A percentile compares a stretch with the other conserved stretches of the same genome.
phyloP scores from a whole-genome alignment of 2,113 vertebrate species.

The Paramisgurnus dabryanus region DNA sequence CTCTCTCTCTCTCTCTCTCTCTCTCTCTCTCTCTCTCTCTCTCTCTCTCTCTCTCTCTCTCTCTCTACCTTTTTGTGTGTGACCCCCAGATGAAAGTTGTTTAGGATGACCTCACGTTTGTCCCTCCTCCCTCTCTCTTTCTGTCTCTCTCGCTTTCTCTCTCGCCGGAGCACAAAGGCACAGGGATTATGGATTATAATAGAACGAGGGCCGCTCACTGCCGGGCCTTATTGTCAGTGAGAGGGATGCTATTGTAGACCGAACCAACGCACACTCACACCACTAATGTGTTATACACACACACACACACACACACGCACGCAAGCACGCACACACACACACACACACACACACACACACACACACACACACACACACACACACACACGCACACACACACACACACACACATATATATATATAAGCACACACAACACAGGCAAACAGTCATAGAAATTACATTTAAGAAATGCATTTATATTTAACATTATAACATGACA shows the following conservation, averaged over 20 bases:
- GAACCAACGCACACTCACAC: conserved; percentile 57
- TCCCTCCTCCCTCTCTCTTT: conserved; percentile 62
- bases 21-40: conserved; percentile 50
- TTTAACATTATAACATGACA: too few relatives aligned
- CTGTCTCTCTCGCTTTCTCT: conserved; percentile 70
- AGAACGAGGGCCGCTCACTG: conserved; percentile 71
- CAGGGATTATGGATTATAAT: conserved; percentile 78
- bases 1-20: conserved; percentile 56
- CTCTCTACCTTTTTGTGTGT: conserved; percentile 63
- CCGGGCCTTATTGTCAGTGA: conserved; percentile 72
- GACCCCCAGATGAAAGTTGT: conserved; percentile 63
- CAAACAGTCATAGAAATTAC: not conserved
- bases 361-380: too few relatives aligned
- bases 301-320: too few relatives aligned
- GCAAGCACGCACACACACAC: too few relatives aligned
- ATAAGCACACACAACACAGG: conserved; percentile 60
- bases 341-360: too few relatives aligned
- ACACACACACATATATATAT: too few relatives aligned
- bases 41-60: conserved; percentile 21
- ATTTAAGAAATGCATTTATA: not conserved
- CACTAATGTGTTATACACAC: conserved; percentile 42
- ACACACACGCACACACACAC: too few relatives aligned
- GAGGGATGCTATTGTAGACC: conserved; percentile 67
- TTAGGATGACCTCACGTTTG: conserved; percentile 78
- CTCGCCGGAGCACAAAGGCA: conserved; percentile 71